These are phyloP conservation scores for Leucoma salicis DNA, from an alignment of 2,888 invertebrate species.

Conservation along the genomic window DNA sequence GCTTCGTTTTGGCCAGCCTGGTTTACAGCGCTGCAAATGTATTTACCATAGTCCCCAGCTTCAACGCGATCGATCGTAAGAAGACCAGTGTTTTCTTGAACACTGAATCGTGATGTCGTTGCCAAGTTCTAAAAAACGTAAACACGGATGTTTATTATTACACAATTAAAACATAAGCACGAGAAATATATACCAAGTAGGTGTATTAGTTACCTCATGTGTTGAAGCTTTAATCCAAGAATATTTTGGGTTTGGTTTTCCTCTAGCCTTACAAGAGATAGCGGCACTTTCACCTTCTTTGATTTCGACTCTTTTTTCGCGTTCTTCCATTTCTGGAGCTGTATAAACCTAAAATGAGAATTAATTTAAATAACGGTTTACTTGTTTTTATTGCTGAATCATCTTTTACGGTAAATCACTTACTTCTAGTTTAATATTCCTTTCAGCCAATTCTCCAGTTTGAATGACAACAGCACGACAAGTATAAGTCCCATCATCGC, in stretches of 20 bases:
- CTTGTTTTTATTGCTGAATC: no score
- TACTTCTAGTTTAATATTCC: conserved; percentile 91
- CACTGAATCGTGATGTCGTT: conserved; percentile 83
- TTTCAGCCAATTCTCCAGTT: conserved; percentile 90
- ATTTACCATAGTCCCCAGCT: conserved; percentile 90
- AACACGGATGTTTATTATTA: not conserved
- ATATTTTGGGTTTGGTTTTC: conserved; percentile 92
- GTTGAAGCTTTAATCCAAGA: conserved; percentile 91
- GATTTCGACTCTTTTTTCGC: conserved; percentile 84
- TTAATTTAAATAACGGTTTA: not conserved
- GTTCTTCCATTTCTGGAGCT: conserved; percentile 86
- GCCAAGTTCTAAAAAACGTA: conserved; percentile 84
- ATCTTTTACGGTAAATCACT: no score
- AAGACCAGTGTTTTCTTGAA: conserved; percentile 86
- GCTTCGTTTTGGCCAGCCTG: conserved; percentile 87
- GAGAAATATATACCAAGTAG: not conserved
- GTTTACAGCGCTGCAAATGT: conserved; percentile 91
- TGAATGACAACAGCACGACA: conserved; percentile 92
- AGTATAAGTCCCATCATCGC: conserved; percentile 93
- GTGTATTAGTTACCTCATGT: conserved; percentile 71
- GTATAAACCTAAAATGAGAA: conserved; percentile 83
- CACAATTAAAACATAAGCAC: not conserved
- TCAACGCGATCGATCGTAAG: conserved; percentile 88
- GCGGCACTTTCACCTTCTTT: conserved; percentile 91
- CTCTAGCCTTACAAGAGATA: conserved; percentile 89